phyloP scores from a whole-genome alignment of 2,113 vertebrate genomes.

The Micromys minutus region DNA sequence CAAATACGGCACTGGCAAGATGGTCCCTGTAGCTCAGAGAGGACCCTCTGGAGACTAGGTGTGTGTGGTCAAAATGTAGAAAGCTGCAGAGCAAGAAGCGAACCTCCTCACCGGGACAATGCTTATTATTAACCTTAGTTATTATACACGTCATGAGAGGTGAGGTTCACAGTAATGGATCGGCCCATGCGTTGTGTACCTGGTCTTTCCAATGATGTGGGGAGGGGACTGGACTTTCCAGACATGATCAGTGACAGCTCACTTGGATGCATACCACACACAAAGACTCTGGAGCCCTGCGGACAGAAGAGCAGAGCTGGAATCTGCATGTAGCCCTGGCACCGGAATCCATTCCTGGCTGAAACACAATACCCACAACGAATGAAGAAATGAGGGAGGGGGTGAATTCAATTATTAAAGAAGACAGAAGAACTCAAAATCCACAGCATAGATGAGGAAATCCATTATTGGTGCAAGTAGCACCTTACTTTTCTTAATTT shows the following conservation, averaged over 20 bases:
- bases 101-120: neutral
- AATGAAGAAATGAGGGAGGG: neutral
- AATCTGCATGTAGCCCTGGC: neutral
- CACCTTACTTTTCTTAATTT: constrained; percentile 57
- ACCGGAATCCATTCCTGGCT: neutral
- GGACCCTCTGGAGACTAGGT: neutral
- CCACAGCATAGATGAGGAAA: neutral
- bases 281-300: neutral
- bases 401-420: neutral
- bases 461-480: constrained; percentile 28
- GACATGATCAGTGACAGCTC: neutral
- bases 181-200: neutral
- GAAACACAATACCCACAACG: neutral
- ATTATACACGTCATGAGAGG: neutral
- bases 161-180: neutral
- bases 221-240: neutral
- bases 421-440: constrained; percentile 31
- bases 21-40: neutral
- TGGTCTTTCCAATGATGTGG: neutral
- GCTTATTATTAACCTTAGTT: neutral
- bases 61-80: neutral
- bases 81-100: neutral
- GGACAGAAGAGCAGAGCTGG: neutral
- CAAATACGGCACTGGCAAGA: neutral
- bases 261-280: neutral